A percentile compares a stretch with the other conserved stretches of the same genome.
phyloP scores from a whole-genome alignment of 2,888 invertebrate genomes.

The Nymphalis urticae region DNA sequence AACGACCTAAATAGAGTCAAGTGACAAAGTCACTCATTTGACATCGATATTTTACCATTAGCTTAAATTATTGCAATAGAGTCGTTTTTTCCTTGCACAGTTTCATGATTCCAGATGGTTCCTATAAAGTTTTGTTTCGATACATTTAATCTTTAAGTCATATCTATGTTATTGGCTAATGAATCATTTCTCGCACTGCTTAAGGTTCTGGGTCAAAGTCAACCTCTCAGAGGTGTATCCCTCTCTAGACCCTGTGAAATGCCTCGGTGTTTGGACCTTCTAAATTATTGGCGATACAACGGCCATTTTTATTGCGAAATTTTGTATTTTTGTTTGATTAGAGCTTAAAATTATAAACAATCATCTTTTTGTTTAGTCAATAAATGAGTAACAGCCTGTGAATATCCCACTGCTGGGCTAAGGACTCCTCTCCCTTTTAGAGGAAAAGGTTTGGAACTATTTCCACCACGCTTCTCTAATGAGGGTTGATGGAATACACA shows the following conservation, averaged over 20 bases:
- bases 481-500: no score
- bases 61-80: slow-evolving; percentile 11
- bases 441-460: no score
- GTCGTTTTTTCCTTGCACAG: slow-evolving; percentile 1
- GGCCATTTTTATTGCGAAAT: background rate
- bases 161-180: slow-evolving; percentile 29
- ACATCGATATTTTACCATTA: slow-evolving; percentile 17
- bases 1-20: slow-evolving; percentile 38
- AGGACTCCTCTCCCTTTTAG: no score
- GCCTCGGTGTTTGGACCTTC: slow-evolving; percentile 14
- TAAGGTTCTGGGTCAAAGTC: slow-evolving; percentile 45
- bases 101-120: slow-evolving; percentile 25
- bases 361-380: no score
- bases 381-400: no score
- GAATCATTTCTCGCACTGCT: slow-evolving; percentile 39
- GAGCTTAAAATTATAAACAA: no score
- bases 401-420: no score
- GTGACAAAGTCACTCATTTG: slow-evolving; percentile 31
- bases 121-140: slow-evolving; percentile 24
- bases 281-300: slow-evolving; percentile 11
- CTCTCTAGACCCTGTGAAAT: slow-evolving; percentile 28
- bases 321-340: background rate
- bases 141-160: slow-evolving; percentile 10
- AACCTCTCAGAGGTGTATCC: slow-evolving; percentile 36
- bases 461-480: no score